Base-by-base conservation (phyloP, 2,797 vertebrate species). In the Leuciscus waleckii region DNA sequence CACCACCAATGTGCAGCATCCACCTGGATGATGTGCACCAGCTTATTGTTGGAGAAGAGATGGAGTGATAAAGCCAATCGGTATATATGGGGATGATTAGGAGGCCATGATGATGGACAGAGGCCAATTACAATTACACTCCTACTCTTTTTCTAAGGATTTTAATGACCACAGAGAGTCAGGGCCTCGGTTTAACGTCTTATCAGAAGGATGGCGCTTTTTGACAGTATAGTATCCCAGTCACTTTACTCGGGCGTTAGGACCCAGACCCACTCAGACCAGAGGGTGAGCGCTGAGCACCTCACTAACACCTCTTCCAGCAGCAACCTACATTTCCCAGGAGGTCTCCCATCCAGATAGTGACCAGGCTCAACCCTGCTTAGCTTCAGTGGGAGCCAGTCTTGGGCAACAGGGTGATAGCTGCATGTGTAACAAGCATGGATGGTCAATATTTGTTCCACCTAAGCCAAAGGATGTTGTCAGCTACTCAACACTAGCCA, bases 391-490 rank as follows among this genome's bases (percentile, higher is more conserved):
- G 56, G 23, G 1, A n/a, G 23, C 23, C 23, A n/a, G 7, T n/a
- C 56, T 58, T 58, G 56, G 23, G 17, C 7, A 2, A 54, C 51
- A 54, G 51, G 7, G 23, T 11, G 23, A n/a, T 26, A n/a, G 56
- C 23, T 58, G 23, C 56, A 29, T 29, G 82, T 87, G 83, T 90
- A 85, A 90, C 14, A 43, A 46, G 87, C 71, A 86, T 84, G 86
- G 86, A 65, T 49, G 61, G 85, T 90, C 89, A 88, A 91, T 91
- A 91, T 90, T 90, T 91, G 82, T 76, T 86, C 79, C 67, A 68
- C 84, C 77, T 65, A 67, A 86, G 82, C 87, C 85, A 89, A 85
- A 89, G 88, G 79, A 90, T 84, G 70, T 41, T 85, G 87, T 87
- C 84, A 84, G 85, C 49, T 69, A 82, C 54, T 86, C 61, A 80